Evolutionary conservation across 2,888 invertebrate species (phyloP).

Genomic region (Zhuqinia jingwanae): DNA sequence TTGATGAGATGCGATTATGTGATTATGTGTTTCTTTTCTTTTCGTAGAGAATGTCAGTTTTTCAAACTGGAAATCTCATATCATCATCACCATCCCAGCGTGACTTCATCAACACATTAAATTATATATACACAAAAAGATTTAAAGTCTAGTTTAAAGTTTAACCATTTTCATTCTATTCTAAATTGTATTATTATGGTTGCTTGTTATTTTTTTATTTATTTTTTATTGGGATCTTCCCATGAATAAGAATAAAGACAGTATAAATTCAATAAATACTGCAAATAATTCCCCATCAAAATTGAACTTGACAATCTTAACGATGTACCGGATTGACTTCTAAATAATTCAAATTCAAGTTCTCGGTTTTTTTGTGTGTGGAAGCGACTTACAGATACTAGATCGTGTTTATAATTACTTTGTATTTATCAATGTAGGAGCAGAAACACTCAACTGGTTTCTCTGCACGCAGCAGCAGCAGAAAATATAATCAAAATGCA

Average conservation of each 20-base stretch:
- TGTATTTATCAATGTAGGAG: background rate
- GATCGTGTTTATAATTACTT: background rate
- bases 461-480: background rate
- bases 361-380: background rate
- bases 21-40: constrained; percentile 32
- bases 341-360: background rate
- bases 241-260: background rate
- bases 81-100: constrained; percentile 13
- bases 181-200: background rate
- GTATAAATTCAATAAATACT: background rate
- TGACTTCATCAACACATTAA: constrained; percentile 7
- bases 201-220: background rate
- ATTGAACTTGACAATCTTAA: constrained; percentile 51
- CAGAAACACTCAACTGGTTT: constrained; percentile 35
- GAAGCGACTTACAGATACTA: background rate
- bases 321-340: constrained; percentile 22
- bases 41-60: constrained; percentile 23
- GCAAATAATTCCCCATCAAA: constrained; percentile 8
- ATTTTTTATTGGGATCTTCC: background rate
- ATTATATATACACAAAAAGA: background rate
- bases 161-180: background rate
- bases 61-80: background rate
- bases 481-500: constrained; percentile 14
- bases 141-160: background rate
- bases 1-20: constrained; percentile 34